These are phyloP conservation scores for Butastur rufipennis DNA, from an alignment of 2,113 vertebrate species.

Conservation along the genomic window DNA sequence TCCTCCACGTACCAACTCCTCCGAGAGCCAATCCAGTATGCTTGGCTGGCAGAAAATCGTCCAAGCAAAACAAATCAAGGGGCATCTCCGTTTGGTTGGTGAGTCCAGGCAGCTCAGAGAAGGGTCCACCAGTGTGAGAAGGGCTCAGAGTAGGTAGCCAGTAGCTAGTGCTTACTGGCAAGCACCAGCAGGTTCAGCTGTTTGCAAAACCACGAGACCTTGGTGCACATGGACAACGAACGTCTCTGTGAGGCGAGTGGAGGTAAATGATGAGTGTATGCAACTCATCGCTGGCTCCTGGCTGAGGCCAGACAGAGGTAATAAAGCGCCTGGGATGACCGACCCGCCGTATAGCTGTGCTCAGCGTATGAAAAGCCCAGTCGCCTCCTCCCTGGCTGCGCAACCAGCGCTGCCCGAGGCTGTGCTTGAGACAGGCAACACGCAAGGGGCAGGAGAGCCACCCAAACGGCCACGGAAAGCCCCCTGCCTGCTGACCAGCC, in stretches of 20 bases:
- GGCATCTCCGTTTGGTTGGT: accelerated
- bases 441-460: neutral
- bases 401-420: accelerated
- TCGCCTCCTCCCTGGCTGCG: neutral
- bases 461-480: neutral
- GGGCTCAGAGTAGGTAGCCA: neutral
- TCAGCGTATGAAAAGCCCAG: neutral
- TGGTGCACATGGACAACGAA: neutral
- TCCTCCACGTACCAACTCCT: neutral
- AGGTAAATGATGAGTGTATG: neutral
- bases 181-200: neutral
- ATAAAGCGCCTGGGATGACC: neutral
- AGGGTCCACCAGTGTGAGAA: neutral
- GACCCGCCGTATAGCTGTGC: neutral
- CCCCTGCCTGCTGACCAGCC: neutral
- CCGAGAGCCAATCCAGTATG: accelerated
- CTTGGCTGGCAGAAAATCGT: neutral
- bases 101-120: neutral
- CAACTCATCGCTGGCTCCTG: neutral
- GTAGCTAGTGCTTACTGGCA: neutral
- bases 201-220: neutral
- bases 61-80: neutral
- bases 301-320: neutral
- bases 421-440: neutral
- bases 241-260: neutral